A percentile compares a stretch with the other conserved stretches of the same genome.
Conservation (phyloP, 2,113 vertebrate species). For the Suricata suricatta region DNA sequence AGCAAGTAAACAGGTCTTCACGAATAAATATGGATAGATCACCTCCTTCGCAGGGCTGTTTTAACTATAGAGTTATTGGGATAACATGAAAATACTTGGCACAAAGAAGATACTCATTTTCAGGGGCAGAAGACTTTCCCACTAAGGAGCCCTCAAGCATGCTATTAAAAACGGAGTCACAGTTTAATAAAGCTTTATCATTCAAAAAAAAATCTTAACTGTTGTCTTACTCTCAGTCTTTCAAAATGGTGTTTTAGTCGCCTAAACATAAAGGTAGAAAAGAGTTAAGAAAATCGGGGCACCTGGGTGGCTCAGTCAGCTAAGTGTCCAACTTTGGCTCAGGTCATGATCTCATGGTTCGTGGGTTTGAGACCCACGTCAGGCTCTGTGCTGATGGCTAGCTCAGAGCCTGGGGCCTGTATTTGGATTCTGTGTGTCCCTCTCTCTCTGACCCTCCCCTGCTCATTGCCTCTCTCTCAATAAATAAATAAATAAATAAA, state of each 20-base stretch:
- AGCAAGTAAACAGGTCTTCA: neutral
- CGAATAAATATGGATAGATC: neutral
- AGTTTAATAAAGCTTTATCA: neutral
- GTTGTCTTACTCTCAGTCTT: neutral
- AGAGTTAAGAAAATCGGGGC: neutral
- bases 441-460: no score
- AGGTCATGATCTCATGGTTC: no score
- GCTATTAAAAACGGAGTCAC: neutral
- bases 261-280: neutral
- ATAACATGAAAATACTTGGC: neutral
- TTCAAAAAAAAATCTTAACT: neutral
- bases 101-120: neutral
- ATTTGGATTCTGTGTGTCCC: no score
- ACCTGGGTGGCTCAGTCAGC: no score
- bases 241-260: neutral
- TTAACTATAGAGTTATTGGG: neutral
- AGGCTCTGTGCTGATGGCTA: no score
- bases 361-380: no score
- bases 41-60: neutral
- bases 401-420: no score
- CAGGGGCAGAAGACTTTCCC: neutral
- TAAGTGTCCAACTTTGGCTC: no score
- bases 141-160: neutral
- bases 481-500: no score
- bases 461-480: no score